Evolutionary conservation across 2,113 vertebrate species (phyloP), one percentile per base, ranked within the genome.

Genomic region (Cavia porcellus): DNA sequence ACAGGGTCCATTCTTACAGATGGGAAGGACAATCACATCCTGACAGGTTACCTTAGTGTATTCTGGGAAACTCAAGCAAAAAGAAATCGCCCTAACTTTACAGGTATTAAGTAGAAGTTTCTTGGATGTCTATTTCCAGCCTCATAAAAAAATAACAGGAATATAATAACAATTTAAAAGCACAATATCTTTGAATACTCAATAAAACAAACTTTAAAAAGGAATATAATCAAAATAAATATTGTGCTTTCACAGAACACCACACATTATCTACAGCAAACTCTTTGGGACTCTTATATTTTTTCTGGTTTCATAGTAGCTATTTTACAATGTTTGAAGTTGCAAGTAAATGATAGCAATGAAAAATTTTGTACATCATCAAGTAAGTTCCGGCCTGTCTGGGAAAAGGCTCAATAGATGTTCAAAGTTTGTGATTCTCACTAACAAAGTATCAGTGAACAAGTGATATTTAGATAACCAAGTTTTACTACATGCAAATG

Each of bases 51-150:
- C 42, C 20, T 28, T 61, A n/a, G 64, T 57, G 24, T 87, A 95
- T 50, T 91, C 79, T 12, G 62, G 8, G 9, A 84, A 90, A 35
- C 57, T 66, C 62, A 42, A 93, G 47, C 90, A 93, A 25, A 93
- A 95, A 70, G 45, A 82, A 89, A 95, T 85, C 74, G 24, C 89
- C 20, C 4, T 7, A 86, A 62, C 93, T 74, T 88, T 89, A 75
- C 0, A 86, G 38, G 45, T 90, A 92, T 2, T 62, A 62, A 14
- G 35, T 62, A 7, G 11, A 32, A 90, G 28, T 74, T 77, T 74
- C 64, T 68, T 89, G 38, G 20, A 74, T 52, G 89, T 83, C 24
- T 9, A 0, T 96, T 95, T 82, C 15, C 6, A 77, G 30, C 7
- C 59, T 83, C 24, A 86, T 28, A 28, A 50, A 80, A 42, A 2